phyloP scores from a whole-genome alignment of 92 coral and sea anemone genomes.

The Epizoanthus ramosus region DNA sequence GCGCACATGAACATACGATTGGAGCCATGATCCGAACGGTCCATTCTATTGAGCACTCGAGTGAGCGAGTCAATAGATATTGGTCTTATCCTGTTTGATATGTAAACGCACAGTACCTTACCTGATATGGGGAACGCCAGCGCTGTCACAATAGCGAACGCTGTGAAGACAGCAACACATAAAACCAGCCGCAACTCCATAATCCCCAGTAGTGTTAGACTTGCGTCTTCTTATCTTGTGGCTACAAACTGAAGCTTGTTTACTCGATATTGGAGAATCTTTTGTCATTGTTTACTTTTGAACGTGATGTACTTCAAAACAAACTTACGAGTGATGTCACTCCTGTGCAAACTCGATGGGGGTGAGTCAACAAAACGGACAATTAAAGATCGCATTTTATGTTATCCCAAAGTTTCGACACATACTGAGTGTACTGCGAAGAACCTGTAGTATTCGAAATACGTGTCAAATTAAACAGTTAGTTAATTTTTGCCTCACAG shows the following conservation, averaged over 20 bases:
- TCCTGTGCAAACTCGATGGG: neutral
- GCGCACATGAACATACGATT: no score
- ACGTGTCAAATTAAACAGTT: neutral
- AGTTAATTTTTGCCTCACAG: neutral
- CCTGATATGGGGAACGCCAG: no score
- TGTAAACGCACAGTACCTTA: no score
- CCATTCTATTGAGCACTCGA: no score
- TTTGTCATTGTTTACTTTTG: conserved; percentile 17
- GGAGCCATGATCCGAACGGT: no score
- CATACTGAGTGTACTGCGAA: no score
- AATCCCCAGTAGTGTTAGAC: no score
- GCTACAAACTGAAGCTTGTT: neutral
- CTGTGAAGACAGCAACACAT: no score
- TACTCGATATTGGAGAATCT: neutral
- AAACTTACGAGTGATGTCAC: conserved; percentile 13
- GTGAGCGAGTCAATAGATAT: no score
- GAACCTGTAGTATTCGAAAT: neutral
- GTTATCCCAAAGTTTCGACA: neutral
- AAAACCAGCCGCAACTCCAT: no score
- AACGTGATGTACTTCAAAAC: neutral
- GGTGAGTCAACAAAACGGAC: neutral
- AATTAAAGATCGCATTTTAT: neutral
- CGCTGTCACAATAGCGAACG: no score
- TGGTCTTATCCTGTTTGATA: no score
- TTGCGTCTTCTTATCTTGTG: neutral